phyloP scores from a whole-genome alignment of 1,140 invertebrate species.

The Drosophila ercepeae region DNA sequence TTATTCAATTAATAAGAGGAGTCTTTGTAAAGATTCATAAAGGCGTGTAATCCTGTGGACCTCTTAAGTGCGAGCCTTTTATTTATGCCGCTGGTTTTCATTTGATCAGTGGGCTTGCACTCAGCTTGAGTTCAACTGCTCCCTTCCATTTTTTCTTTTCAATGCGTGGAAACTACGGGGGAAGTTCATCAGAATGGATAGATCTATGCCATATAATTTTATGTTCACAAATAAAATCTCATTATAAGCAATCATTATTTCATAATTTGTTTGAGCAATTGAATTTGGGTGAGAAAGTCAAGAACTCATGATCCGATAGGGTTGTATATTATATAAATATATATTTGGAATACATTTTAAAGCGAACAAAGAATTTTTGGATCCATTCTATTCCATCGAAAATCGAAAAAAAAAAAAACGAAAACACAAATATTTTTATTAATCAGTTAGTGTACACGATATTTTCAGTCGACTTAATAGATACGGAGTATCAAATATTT shows the following conservation, averaged over 20 bases:
- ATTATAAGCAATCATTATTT: slow-evolving; percentile 77
- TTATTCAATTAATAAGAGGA: slow-evolving; percentile 75
- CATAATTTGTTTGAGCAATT: slow-evolving; percentile 75
- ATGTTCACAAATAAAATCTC: slow-evolving; percentile 55
- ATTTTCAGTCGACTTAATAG: no score
- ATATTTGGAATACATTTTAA: no score
- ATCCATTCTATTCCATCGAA: no score
- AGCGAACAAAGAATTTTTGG: no score
- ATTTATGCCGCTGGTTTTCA: slow-evolving; percentile 66
- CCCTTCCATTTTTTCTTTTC: slow-evolving; percentile 53
- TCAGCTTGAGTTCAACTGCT: slow-evolving; percentile 42
- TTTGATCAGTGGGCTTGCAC: slow-evolving; percentile 42
- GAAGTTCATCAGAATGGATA: slow-evolving; percentile 61
- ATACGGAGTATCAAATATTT: no score
- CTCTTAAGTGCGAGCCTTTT: slow-evolving; percentile 75
- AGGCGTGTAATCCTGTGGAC: slow-evolving; percentile 68
- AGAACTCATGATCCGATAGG: slow-evolving; percentile 44
- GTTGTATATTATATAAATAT: neutral
- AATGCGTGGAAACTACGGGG: slow-evolving; percentile 24
- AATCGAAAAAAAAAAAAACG: no score
- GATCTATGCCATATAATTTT: slow-evolving; percentile 48
- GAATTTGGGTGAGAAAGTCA: slow-evolving; percentile 75
- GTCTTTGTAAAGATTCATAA: slow-evolving; percentile 68
- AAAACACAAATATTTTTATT: no score
- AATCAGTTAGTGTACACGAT: no score